Percentiles rank a stretch among this genome's conserved stretches.
Conservation (phyloP, 37 sponge, comb jelly and placozoan genomes). For the Petrosia ficiformis region DNA sequence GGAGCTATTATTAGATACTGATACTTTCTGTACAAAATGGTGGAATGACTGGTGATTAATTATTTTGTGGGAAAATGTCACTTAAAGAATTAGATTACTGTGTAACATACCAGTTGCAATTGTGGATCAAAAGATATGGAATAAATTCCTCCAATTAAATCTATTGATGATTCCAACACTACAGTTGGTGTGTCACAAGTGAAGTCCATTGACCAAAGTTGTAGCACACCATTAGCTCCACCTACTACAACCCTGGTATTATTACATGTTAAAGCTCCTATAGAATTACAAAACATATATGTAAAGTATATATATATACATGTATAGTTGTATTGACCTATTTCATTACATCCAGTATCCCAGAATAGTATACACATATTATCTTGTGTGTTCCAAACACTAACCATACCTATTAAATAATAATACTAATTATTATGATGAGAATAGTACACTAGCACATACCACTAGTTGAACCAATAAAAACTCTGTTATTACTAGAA, state of each 20-base stretch:
- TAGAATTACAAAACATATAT: not conserved
- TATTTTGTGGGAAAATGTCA: not conserved
- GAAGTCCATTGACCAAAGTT: conserved; percentile 57
- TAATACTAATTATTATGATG: not conserved
- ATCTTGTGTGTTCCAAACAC: conserved; percentile 63
- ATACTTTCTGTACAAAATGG: too few species aligned
- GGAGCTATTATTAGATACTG: too few species aligned
- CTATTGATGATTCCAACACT: conserved; percentile 40
- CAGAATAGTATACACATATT: conserved; percentile 74
- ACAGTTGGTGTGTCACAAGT: conserved; percentile 29
- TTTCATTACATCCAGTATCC: conserved; percentile 61
- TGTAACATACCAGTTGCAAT: conserved; percentile 48
- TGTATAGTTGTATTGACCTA: too few species aligned
- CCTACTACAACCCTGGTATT: conserved; percentile 35
- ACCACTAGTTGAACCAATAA: conserved; percentile 60
- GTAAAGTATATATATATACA: not conserved
- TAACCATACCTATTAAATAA: conserved; percentile 55
- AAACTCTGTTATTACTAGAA: conserved; percentile 35
- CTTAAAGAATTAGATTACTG: not conserved
- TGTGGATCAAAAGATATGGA: conserved; percentile 63
- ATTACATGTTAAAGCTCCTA: conserved; percentile 29
- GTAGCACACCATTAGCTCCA: conserved; percentile 39
- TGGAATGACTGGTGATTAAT: not conserved
- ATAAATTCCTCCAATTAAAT: conserved; percentile 50
- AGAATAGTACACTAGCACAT: not conserved